Evolutionary conservation across 1,140 invertebrate species (phyloP).

Genomic region (Hylaeus anthracinus): DNA sequence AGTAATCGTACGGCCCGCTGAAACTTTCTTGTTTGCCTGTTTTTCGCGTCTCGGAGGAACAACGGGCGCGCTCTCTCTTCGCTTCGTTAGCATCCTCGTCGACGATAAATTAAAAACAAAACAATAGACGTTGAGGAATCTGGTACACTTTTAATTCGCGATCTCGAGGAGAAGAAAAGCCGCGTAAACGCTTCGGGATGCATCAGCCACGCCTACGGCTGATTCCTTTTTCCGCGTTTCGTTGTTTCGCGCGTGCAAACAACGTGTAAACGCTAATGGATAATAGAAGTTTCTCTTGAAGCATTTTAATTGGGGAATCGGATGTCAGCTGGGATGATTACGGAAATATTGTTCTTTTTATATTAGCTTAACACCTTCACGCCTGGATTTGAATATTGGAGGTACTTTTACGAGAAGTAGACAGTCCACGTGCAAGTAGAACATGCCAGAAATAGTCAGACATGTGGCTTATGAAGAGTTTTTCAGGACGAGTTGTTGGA

Average conservation of each 20-base stretch:
- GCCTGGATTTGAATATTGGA: no score
- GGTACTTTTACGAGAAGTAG: no score
- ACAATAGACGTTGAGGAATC: not conserved
- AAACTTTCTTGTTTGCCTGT: conserved; percentile 19
- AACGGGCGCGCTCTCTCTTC: conserved; percentile 4
- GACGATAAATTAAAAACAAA: conserved; percentile 11
- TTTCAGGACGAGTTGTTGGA: no score
- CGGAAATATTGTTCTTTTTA: no score
- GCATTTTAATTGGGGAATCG: conserved; percentile 20
- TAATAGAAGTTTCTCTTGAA: not conserved
- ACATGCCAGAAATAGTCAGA: no score
- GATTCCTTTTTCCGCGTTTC: not conserved
- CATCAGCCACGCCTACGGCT: not conserved
- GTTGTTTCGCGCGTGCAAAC: not conserved
- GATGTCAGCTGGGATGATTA: not conserved
- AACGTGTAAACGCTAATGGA: no score
- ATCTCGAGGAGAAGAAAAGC: conserved; percentile 10
- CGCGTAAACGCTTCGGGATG: not conserved
- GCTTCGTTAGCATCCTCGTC: conserved; percentile 13
- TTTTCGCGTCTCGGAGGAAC: conserved; percentile 6
- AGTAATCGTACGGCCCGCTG: conserved; percentile 14
- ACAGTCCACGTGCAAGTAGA: no score
- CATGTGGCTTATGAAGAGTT: no score
- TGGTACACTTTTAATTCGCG: not conserved
- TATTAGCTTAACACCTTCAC: no score